Conservation (phyloP, 2,888 invertebrate genomes). For the Pogonocherus hispidulus region DNA sequence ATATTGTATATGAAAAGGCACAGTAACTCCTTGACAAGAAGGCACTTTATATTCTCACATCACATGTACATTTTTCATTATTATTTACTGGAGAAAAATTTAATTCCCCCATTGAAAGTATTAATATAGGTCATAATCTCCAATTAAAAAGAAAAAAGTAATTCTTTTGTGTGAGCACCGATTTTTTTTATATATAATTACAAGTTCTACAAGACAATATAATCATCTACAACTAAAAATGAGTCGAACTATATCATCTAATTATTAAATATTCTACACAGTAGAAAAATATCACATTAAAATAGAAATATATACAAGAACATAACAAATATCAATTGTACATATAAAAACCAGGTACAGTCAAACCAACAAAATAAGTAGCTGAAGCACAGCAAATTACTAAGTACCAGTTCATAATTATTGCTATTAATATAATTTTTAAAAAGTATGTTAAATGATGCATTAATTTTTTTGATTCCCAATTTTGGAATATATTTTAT, state of each 20-base stretch:
- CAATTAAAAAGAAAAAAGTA: slow-evolving; percentile 2
- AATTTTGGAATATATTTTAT: too few relatives aligned
- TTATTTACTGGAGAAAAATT: not conserved
- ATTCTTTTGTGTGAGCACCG: slow-evolving; percentile 10
- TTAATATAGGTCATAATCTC: not conserved
- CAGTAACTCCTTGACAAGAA: slow-evolving; percentile 3
- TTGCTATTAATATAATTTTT: not conserved
- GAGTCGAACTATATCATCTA: slow-evolving; percentile 22
- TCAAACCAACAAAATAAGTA: not conserved
- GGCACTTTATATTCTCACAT: slow-evolving; percentile 19
- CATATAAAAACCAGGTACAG: not conserved
- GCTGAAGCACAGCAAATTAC: not conserved
- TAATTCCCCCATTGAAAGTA: not conserved
- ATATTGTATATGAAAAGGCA: slow-evolving; percentile 27
- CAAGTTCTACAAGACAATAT: not conserved
- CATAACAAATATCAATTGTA: slow-evolving; percentile 10
- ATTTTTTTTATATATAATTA: not conserved
- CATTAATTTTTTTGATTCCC: not conserved
- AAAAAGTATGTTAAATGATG: not conserved
- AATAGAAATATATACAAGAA: slow-evolving; percentile 21
- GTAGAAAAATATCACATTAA: slow-evolving; percentile 31
- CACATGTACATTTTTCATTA: not conserved
- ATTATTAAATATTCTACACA: slow-evolving; percentile 13
- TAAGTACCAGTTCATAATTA: not conserved
- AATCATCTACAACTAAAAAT: slow-evolving; percentile 10